A percentile compares a stretch with the other conserved stretches of the same genome.
These are phyloP conservation scores for Drosophila lacicola DNA, from an alignment of 2,888 invertebrate species.

Conservation along the genomic window DNA sequence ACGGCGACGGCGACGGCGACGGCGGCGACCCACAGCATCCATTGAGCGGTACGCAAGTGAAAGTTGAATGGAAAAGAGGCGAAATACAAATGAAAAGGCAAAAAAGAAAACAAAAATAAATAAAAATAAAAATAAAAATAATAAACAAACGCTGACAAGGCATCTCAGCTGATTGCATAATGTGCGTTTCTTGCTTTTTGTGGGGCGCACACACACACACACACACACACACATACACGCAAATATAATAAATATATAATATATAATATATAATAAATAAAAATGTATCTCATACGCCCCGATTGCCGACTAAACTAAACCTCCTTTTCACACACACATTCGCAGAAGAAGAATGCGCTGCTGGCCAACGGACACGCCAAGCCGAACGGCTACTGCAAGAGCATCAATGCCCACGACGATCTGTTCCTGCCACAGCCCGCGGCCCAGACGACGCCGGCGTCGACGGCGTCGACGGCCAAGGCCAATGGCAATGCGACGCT, in stretches of 20 bases:
- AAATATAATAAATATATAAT: neutral
- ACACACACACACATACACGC: neutral
- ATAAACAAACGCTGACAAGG: constrained; percentile 61
- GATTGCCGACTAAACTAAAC: neutral
- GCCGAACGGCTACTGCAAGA: constrained; percentile 75
- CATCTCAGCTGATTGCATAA: constrained; percentile 60
- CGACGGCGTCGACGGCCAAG: constrained; percentile 34
- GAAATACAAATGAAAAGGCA: constrained; percentile 32
- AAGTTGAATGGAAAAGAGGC: constrained; percentile 61
- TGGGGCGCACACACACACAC: constrained; percentile 18
- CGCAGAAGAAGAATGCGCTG: constrained; percentile 63
- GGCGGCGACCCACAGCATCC: constrained; percentile 65
- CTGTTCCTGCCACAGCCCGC: constrained; percentile 66
- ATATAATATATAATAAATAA: too few relatives aligned
- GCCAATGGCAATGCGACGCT: constrained; percentile 49
- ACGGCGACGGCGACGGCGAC: constrained; percentile 2
- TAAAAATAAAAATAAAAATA: constrained; percentile 52
- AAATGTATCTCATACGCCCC: constrained; percentile 37
- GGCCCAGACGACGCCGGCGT: constrained; percentile 34
- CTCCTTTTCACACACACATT: constrained; percentile 3
- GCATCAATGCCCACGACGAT: constrained; percentile 74
- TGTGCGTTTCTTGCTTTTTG: constrained; percentile 24
- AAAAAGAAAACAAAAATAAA: constrained; percentile 36
- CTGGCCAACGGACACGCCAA: constrained; percentile 67
- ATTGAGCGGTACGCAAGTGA: constrained; percentile 62